Percentiles rank a stretch among this genome's conserved stretches.
phyloP scores from a whole-genome alignment of 2,888 invertebrate genomes.

The Diaprepes abbreviatus region DNA sequence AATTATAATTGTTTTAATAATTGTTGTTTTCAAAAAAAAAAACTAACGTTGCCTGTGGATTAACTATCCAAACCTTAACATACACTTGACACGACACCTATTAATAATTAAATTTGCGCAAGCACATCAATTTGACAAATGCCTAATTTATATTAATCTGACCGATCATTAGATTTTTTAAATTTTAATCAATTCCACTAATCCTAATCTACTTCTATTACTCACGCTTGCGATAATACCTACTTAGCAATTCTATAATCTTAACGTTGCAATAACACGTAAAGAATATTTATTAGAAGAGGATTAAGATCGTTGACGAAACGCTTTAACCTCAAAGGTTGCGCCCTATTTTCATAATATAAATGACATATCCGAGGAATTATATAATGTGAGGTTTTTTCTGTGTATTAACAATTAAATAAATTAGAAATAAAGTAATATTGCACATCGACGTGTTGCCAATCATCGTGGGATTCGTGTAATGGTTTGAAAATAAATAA shows the following conservation, averaged over 20 bases:
- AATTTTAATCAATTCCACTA: not conserved
- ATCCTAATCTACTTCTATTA: constrained; percentile 11
- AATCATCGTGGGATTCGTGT: too few relatives aligned
- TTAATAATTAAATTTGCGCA: too few relatives aligned
- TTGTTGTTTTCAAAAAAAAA: too few relatives aligned
- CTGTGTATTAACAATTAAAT: not conserved
- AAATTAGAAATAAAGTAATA: too few relatives aligned
- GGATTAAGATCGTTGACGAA: constrained; percentile 24
- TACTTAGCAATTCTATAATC: constrained; percentile 16
- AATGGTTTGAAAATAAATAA: too few relatives aligned
- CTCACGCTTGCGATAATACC: constrained; percentile 1
- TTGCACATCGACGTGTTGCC: too few relatives aligned
- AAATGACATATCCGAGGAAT: not conserved
- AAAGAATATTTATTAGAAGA: constrained; percentile 1
- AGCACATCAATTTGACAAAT: too few relatives aligned
- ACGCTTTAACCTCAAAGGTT: constrained; percentile 25
- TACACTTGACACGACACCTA: too few relatives aligned
- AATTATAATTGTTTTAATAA: too few relatives aligned
- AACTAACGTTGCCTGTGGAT: too few relatives aligned
- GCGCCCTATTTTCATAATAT: constrained; percentile 11
- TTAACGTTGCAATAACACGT: not conserved
- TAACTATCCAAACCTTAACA: too few relatives aligned
- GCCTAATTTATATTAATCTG: too few relatives aligned
- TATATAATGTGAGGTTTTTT: constrained; percentile 1
- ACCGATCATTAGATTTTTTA: not conserved